Evolutionary conservation across 92 coral and sea anemone species (phyloP), one percentile per base, ranked within the genome.

Genomic region (Porites lobata): DNA sequence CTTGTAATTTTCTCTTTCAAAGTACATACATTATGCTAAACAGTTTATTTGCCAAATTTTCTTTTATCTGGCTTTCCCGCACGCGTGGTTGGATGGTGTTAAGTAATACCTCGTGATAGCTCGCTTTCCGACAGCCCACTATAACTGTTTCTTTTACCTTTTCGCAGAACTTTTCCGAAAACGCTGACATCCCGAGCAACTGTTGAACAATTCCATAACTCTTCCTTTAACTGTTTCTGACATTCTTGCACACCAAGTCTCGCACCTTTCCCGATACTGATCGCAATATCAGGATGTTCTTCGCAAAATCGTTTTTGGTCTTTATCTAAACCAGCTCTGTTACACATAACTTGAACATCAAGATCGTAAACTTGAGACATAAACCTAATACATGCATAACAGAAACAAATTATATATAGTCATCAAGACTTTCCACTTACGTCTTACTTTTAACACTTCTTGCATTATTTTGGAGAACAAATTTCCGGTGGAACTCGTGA

Each of bases 171-270:
- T 88, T 95, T 98, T 56, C 98, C 99, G 72, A 98, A 98, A 50
- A 98, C 96, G 56, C 98, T 91, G 0, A 96, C 94, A 81, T 98
- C 99, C 10, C 96, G 90, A 22, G 94, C 94, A 1, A 96, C 89
- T 4, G 99, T 98, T 0, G 99, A 98, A 47, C 99, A 98, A 82
- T 98, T 98, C 99, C 99, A 98, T 17, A 98, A 87, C 58, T 95
- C 96, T 69, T 90, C 91, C 70, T 81, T 89, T 59, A 98, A 95
- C 81, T 98, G 99, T 29, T 86, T 67, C 85, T 98, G 99, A 52
- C 99, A 98, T 65, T 98, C 96, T 15, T 91, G 92, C 0, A 95
- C 94, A 38, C 99, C 98, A 4, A 92, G 98, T 22, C 96, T 94
- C 0, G 99, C 99, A 12, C 99, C 99, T 81, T 94, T 98, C 8